Base-by-base conservation (phyloP, 2,113 vertebrate genomes). In the Poeciliopsis occidentalis region DNA sequence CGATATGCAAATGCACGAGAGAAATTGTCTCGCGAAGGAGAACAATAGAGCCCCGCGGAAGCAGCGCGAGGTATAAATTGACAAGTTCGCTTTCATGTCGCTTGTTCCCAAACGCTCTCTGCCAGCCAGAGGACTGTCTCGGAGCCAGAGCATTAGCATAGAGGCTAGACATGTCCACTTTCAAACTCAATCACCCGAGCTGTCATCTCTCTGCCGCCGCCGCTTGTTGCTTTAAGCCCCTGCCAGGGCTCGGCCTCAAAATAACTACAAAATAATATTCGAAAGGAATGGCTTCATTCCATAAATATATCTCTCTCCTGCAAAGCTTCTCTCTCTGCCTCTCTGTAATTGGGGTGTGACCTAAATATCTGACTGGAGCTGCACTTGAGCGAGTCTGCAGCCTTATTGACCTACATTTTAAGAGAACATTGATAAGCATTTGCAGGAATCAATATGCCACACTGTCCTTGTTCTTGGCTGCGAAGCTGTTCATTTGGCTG, bases 341-440 rank as follows among this genome's bases (percentile, higher is more conserved):
- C 68, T 73, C 86, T 86, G 89, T 92, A 94, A 92, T 92, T 94
- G 91, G 93, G 93, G 89, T 92, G 87, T 92, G 93, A 94, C 93
- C 92, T 91, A 94, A 92, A 94, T 92, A 92, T 91, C 85, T 87
- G 85, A 89, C 81, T 84, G 83, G 78, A 88, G 86, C 87, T 87
- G 85, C 91, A 90, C 89, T 93, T 89, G 84, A 90, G 80, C 79
- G 79, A 91, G 88, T 85, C 86, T 87, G 89, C 86, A 89, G 87
- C 91, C 88, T 89, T 83, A 90, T 90, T 93, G 94, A 93, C 92
- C 92, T 92, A 93, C 85, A 93, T 93, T 88, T 88, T 76, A 37
- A 82, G 85, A 88, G 85, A 89, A 88, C 84, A 88, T 88, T 71
- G 88, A 83, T 82, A 84, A 88, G 84, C 81, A 84, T 85, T 83